Conservation (phyloP, 2,888 invertebrate genomes). For the Eucera pruinosa region DNA sequence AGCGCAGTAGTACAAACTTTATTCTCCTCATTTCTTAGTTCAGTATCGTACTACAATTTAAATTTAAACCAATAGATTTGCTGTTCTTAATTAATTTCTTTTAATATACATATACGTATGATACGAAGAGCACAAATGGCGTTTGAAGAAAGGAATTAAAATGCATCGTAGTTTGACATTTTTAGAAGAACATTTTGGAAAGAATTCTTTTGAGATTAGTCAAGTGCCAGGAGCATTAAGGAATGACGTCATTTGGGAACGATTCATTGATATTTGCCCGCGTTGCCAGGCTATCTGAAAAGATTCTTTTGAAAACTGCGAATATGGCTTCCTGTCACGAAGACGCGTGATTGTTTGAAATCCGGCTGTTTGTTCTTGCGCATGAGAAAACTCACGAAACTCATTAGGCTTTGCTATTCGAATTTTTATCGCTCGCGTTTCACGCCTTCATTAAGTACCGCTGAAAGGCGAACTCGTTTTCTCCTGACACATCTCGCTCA, state of each 20-base stretch:
- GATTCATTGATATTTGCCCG: conserved; percentile 41
- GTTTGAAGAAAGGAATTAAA: no score
- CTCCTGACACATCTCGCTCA: conserved; percentile 14
- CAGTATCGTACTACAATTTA: no score
- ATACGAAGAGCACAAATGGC: no score
- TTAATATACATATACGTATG: no score
- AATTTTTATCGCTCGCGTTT: conserved; percentile 38
- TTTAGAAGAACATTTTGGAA: neutral
- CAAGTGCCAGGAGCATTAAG: conserved; percentile 11
- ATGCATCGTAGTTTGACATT: no score
- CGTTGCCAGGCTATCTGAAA: conserved; percentile 9
- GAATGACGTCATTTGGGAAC: conserved; percentile 34
- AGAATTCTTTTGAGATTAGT: neutral
- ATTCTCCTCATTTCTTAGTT: no score
- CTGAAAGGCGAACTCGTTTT: conserved; percentile 14
- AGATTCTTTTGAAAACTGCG: conserved; percentile 32
- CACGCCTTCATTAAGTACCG: conserved; percentile 42
- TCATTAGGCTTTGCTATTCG: conserved; percentile 42
- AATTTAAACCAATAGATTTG: no score
- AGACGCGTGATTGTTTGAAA: conserved; percentile 39
- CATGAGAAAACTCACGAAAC: conserved; percentile 28
- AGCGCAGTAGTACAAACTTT: no score
- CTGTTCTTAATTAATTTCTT: no score
- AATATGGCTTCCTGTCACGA: conserved; percentile 24
- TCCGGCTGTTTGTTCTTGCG: conserved; percentile 32